phyloP scores from a whole-genome alignment of 2,113 vertebrate species.

The Oxyura jamaicensis region DNA sequence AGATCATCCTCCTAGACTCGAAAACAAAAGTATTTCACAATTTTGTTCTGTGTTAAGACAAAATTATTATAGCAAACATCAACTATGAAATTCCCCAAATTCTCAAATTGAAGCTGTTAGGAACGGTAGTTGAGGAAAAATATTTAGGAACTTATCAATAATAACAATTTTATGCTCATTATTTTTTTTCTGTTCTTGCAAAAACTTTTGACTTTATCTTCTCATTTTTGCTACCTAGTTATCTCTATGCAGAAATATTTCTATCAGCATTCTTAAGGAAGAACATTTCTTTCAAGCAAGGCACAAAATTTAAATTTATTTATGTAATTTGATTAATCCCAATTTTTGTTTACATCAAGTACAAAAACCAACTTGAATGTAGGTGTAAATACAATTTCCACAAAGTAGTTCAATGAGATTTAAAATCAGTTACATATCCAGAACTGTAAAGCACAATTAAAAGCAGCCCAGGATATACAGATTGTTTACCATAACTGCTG shows the following conservation, averaged over 20 bases:
- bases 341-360: constrained; percentile 73
- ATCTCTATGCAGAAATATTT: constrained; percentile 46
- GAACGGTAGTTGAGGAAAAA: constrained; percentile 55
- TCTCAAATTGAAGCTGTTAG: constrained; percentile 51
- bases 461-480: constrained; percentile 55
- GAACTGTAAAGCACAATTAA: constrained; percentile 53
- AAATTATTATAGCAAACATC: not conserved
- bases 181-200: constrained; percentile 34
- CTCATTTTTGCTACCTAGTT: constrained; percentile 23
- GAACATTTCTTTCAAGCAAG: constrained; percentile 76
- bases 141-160: constrained; percentile 44
- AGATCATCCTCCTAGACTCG: not conserved
- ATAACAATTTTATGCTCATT: constrained; percentile 56
- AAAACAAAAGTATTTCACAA: not conserved
- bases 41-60: not conserved
- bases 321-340: constrained; percentile 58
- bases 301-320: constrained; percentile 83
- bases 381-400: constrained; percentile 59
- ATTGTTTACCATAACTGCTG: constrained; percentile 33
- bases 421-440: constrained; percentile 53
- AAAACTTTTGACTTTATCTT: constrained; percentile 5
- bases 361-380: constrained; percentile 67
- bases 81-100: constrained; percentile 31
- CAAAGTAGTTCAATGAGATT: constrained; percentile 46
- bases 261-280: constrained; percentile 65